Evolutionary conservation across 2,113 vertebrate genomes (phyloP).

Genomic region (Rhinichthys klamathensis): DNA sequence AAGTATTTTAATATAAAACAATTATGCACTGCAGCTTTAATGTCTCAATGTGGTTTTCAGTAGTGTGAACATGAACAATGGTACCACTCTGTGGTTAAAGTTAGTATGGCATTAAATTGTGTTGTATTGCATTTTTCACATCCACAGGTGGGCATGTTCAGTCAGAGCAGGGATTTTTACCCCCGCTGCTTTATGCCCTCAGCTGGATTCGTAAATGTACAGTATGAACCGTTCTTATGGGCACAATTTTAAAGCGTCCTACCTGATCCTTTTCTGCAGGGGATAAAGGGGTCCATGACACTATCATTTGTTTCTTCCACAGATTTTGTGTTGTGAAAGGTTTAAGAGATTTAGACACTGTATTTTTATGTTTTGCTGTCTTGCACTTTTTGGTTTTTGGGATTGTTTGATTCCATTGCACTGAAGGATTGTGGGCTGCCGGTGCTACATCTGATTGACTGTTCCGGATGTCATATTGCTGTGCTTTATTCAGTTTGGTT

Average conservation of each 20-base stretch:
- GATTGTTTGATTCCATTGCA: background rate
- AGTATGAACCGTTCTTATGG: conserved; percentile 1
- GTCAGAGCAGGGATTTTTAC: conserved; percentile 63
- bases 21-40: background rate
- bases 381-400: background rate
- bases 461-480: background rate
- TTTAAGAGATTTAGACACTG: too few relatives aligned
- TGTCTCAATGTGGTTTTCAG: background rate
- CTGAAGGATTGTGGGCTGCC: background rate
- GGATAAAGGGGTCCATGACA: background rate
- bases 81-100: conserved; percentile 59
- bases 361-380: too few relatives aligned
- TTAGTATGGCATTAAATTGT: background rate
- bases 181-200: conserved; percentile 72
- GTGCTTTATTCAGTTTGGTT: background rate
- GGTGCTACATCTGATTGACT: background rate
- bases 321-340: background rate
- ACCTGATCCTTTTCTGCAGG: background rate
- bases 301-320: background rate
- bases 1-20: background rate
- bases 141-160: conserved; percentile 55
- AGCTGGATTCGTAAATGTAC: conserved; percentile 67
- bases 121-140: conserved; percentile 23
- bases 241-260: background rate
- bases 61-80: background rate